Evolutionary conservation across 92 coral and sea anemone species (phyloP), one percentile per base, ranked within the genome.

Genomic region (Actinostola sp.): DNA sequence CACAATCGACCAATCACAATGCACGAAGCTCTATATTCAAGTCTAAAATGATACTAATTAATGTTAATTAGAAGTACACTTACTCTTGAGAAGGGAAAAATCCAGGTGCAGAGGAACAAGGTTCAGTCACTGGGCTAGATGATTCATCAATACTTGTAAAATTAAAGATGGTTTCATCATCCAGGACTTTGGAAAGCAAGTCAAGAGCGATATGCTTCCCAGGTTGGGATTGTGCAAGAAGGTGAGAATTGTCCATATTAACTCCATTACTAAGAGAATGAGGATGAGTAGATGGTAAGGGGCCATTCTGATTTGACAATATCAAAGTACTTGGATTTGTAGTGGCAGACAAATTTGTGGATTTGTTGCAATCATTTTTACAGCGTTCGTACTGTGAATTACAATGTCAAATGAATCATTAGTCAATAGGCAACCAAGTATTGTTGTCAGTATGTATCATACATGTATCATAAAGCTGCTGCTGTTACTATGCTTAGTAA

Each of bases 191-290:
- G 14, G 98, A 94, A 8, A 94, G 90, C 49, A 94, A 77, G 42
- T 94, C 97, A 46, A 94, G 85, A 13, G 98, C 98, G 65, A 94
- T 94, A 83, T 94, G 98, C 63, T 91, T 92, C 31, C 83, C 85
- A 26, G 91, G 90, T 58, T 79, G 92, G 11, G 88, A 88, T 19
- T 88, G 88, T 39, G 96, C 75, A 12, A 92, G 85, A 1, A 84
- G 77, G 24, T 60, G 67, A 17, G 89, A 73, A 60, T 84, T 80
- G 39, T 88, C 89, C 23, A 32, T 67, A 29, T 66, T 60, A 17
- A 73, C 42, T 21, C 76, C 69, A 66, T 63, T 66, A 14, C 23
- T 41, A 33, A 26, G 13, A 51, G 65, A 52, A 21, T 42, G 42
- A 8, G 62, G 49, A 60, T 68, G 77, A 73, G n/a, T 45, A 23